These are phyloP conservation scores for Australoheros facetus DNA, from an alignment of 2,797 vertebrate species.

Conservation along the genomic window DNA sequence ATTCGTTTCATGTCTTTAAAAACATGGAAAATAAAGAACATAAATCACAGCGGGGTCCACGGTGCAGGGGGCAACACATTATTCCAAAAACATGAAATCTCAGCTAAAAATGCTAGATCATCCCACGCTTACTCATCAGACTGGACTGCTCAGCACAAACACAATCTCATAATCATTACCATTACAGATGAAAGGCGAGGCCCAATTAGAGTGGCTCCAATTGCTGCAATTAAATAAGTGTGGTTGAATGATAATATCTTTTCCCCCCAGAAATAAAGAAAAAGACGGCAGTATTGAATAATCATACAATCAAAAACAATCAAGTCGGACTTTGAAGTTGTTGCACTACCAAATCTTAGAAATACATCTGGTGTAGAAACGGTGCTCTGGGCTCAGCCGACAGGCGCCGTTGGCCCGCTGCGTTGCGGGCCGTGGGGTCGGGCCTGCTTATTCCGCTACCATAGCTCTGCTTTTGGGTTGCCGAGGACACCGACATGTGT, in stretches of 20 bases:
- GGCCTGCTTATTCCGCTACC: constrained; percentile 60
- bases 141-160: constrained; percentile 74
- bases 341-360: constrained; percentile 78
- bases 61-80: constrained; percentile 11
- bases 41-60: constrained; percentile 13
- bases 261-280: constrained; percentile 82
- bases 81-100: constrained; percentile 18
- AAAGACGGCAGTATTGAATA: constrained; percentile 83
- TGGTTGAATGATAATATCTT: constrained; percentile 88
- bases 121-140: constrained; percentile 72
- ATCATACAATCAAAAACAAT: constrained; percentile 87
- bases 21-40: constrained; percentile 25
- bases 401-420: constrained; percentile 80
- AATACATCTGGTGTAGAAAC: constrained; percentile 81
- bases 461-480: constrained; percentile 62
- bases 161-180: constrained; percentile 86
- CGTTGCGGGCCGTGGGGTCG: constrained; percentile 69
- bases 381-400: constrained; percentile 75
- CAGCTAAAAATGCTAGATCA: constrained; percentile 44
- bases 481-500: constrained; percentile 72
- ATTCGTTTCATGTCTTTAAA: constrained; percentile 40
- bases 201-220: constrained; percentile 85
- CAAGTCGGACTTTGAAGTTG: constrained; percentile 83
- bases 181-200: constrained; percentile 86
- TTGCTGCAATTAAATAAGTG: constrained; percentile 89